These are phyloP conservation scores for Paedocypris micromegethes DNA, from an alignment of 2,797 vertebrate species.

Conservation along the genomic window DNA sequence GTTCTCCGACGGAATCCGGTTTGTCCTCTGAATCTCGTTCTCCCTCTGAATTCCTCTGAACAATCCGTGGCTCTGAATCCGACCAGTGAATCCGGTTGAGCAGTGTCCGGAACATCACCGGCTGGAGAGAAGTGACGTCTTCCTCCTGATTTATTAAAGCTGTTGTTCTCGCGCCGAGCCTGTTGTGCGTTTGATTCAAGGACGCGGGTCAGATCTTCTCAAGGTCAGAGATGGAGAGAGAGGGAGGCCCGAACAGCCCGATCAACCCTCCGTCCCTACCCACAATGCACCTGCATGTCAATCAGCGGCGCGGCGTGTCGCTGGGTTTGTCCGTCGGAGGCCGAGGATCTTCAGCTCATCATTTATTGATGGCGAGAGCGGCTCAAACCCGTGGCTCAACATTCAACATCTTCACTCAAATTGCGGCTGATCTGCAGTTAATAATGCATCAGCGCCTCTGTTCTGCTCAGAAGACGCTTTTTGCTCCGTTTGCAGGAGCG, in stretches of 20 bases:
- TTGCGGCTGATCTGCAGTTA: slow-evolving; percentile 64
- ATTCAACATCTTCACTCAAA: slow-evolving; percentile 61
- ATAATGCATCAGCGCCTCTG: slow-evolving; percentile 70
- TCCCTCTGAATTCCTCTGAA: too few relatives aligned
- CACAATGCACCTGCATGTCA: slow-evolving; percentile 25
- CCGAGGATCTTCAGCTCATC: slow-evolving; percentile 38
- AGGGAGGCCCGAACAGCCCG: slow-evolving; percentile 17
- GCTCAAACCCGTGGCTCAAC: slow-evolving; percentile 48
- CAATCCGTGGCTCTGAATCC: too few relatives aligned
- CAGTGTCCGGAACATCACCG: too few relatives aligned
- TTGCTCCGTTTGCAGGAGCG: slow-evolving; percentile 58
- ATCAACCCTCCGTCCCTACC: background rate
- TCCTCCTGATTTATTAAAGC: background rate
- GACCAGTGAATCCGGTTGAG: too few relatives aligned
- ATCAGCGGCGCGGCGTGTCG: slow-evolving; percentile 25
- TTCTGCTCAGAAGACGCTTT: slow-evolving; percentile 70
- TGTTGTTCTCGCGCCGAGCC: slow-evolving; percentile 19
- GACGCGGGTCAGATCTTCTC: slow-evolving; percentile 38
- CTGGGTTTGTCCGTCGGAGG: slow-evolving; percentile 7
- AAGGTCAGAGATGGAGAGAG: slow-evolving; percentile 41
- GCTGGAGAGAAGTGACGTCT: too few relatives aligned
- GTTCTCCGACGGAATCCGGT: too few relatives aligned
- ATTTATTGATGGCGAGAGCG: slow-evolving; percentile 55
- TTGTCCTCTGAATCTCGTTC: too few relatives aligned
- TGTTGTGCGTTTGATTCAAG: slow-evolving; percentile 36